phyloP scores from a whole-genome alignment of 2,888 invertebrate genomes.

The Euclidia mi region DNA sequence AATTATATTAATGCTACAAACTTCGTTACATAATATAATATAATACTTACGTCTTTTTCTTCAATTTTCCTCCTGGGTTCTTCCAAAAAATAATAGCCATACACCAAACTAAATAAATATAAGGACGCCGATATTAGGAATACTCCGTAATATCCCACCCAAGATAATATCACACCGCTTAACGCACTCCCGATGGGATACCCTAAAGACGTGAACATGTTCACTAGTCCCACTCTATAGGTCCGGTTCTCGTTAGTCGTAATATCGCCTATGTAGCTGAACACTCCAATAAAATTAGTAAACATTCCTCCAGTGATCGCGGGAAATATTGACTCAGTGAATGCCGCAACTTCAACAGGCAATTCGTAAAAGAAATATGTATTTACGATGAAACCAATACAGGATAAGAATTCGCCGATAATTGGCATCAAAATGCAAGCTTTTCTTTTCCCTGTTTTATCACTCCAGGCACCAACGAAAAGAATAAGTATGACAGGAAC shows the following conservation, averaged over 20 bases:
- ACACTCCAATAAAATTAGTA: constrained; percentile 96
- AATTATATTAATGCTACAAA: no score
- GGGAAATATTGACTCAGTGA: constrained; percentile 95
- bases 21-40: background rate
- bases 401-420: constrained; percentile 94
- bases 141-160: constrained; percentile 95
- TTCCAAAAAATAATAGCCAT: constrained; percentile 92
- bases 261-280: constrained; percentile 96
- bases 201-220: constrained; percentile 96
- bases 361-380: constrained; percentile 94
- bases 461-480: constrained; percentile 95
- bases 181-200: constrained; percentile 96
- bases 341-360: constrained; percentile 94
- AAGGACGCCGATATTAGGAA: constrained; percentile 93
- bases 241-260: constrained; percentile 95
- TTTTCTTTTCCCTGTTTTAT: constrained; percentile 92
- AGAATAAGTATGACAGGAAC: constrained; percentile 95
- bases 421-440: constrained; percentile 96
- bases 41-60: constrained; percentile 67
- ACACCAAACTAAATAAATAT: constrained; percentile 93
- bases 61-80: constrained; percentile 86
- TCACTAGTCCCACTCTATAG: constrained; percentile 95
- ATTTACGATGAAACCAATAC: constrained; percentile 93
- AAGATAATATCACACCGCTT: constrained; percentile 93
- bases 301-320: constrained; percentile 96